Conservation (phyloP, 1,140 invertebrate species). For the Lethrus apterus region DNA sequence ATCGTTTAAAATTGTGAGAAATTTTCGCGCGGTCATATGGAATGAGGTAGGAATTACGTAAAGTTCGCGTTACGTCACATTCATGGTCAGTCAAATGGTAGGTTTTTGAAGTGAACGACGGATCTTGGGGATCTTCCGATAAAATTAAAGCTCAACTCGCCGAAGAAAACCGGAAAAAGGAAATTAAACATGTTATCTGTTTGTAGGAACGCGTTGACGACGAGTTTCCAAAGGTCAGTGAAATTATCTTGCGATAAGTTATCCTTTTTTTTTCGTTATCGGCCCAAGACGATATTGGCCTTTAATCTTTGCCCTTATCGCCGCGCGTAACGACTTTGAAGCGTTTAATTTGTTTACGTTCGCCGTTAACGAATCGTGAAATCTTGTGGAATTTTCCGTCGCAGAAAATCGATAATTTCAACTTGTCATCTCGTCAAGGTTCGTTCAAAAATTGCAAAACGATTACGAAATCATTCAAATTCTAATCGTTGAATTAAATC, state of each 20-base stretch:
- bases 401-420: conserved; percentile 17
- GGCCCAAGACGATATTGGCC: conserved; percentile 4
- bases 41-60: too few relatives aligned
- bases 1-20: too few relatives aligned
- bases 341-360: not conserved
- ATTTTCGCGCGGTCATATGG: too few relatives aligned
- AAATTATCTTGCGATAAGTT: conserved; percentile 15
- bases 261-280: conserved; percentile 8
- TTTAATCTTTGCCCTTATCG: conserved; percentile 14
- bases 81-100: too few relatives aligned
- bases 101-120: too few relatives aligned
- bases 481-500: not conserved
- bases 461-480: not conserved
- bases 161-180: too few relatives aligned
- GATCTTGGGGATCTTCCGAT: too few relatives aligned
- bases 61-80: too few relatives aligned
- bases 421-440: too few relatives aligned
- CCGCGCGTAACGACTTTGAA: not conserved
- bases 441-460: not conserved
- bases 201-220: conserved; percentile 29
- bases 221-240: conserved; percentile 34
- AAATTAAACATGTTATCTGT: conserved; percentile 28
- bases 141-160: too few relatives aligned
- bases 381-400: conserved; percentile 15
- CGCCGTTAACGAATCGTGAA: not conserved